Base-by-base conservation (phyloP, 2,888 invertebrate species). In the Phyllotreta cruciferae region DNA sequence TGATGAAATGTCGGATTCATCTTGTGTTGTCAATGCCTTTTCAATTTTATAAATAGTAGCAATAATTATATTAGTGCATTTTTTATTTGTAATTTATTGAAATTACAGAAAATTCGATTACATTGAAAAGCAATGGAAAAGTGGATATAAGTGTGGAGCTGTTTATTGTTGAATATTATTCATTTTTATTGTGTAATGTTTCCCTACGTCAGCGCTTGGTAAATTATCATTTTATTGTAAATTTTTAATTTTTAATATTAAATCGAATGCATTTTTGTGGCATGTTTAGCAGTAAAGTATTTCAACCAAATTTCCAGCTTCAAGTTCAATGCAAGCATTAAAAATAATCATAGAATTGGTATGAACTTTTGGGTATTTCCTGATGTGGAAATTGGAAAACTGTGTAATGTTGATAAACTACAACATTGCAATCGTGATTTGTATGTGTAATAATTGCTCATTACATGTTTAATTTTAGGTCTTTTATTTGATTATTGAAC, bases 191-290 rank as follows among this genome's bases (percentile, higher is more conserved):
- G 67, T 66, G 70, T 63, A 64, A 68, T 70, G 67, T 60, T 65
- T 60, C 63, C 66, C 60, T 70, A 70, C 70, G 70, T 70, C 70
- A 70, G 68, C 66, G 68, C 62, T 70, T 70, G 68, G 70, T 70
- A 50, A 68, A 66, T 63, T 60, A 61, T 54, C 50, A 62, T 64
- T 61, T 63, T 56, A 42, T 56, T 56, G 4, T 10, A 41, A 41
- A n/a, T 41, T 41, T 41, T 10, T 41, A 4, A 24, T 24, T 24
- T 3, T 4, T 3, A 24, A 3, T 24, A 24, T 24, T 24, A 24
- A 24, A 24, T 24, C 1, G 24, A 4, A 1, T 24, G 24, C 24
- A 24, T 24, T 24, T 1, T 24, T 4, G 24, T 24, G 24, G 4
- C 4, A 24, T 24, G 2, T 24, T 24, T 24, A 24, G 24, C 24